A percentile compares a stretch with the other conserved stretches of the same genome.
Evolutionary conservation across 2,888 invertebrate genomes (phyloP).

Genomic region (Carcina quercana): DNA sequence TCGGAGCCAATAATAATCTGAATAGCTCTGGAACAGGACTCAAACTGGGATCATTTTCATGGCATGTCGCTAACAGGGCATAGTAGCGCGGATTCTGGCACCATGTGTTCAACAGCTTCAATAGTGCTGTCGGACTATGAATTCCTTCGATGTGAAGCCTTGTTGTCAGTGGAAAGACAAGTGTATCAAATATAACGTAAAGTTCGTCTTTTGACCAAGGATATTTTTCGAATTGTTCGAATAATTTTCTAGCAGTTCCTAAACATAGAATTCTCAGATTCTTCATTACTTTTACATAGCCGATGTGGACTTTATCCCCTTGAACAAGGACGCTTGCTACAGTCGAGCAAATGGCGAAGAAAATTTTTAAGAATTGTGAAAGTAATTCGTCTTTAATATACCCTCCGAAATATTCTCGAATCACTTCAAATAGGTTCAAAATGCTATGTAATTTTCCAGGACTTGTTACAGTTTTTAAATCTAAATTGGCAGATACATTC

Average conservation of each 20-base stretch:
- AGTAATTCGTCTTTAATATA: slow-evolving; percentile 80
- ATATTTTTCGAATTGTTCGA: slow-evolving; percentile 85
- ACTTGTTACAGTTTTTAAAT: slow-evolving; percentile 74
- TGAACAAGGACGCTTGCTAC: slow-evolving; percentile 76
- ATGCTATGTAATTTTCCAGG: slow-evolving; percentile 84
- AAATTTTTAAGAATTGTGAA: slow-evolving; percentile 80
- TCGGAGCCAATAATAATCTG: slow-evolving; percentile 80
- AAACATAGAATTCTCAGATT: slow-evolving; percentile 78
- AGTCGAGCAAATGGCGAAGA: slow-evolving; percentile 80
- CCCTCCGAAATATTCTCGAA: slow-evolving; percentile 88
- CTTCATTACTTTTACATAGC: slow-evolving; percentile 78
- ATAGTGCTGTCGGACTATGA: slow-evolving; percentile 85
- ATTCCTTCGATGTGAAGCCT: slow-evolving; percentile 87
- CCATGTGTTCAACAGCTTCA: slow-evolving; percentile 88
- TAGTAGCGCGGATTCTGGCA: slow-evolving; percentile 87
- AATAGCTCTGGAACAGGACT: slow-evolving; percentile 81
- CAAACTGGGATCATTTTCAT: slow-evolving; percentile 49
- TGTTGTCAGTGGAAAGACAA: slow-evolving; percentile 86
- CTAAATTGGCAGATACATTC: slow-evolving; percentile 56
- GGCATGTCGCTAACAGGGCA: slow-evolving; percentile 77
- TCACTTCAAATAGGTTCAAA: slow-evolving; percentile 81
- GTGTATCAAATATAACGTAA: slow-evolving; percentile 82
- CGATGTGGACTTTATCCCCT: slow-evolving; percentile 72
- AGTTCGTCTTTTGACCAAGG: slow-evolving; percentile 81
- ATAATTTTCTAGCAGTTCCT: slow-evolving; percentile 80